Base-by-base conservation (phyloP, 2,888 invertebrate species). In the Lycophotia porphyrea region DNA sequence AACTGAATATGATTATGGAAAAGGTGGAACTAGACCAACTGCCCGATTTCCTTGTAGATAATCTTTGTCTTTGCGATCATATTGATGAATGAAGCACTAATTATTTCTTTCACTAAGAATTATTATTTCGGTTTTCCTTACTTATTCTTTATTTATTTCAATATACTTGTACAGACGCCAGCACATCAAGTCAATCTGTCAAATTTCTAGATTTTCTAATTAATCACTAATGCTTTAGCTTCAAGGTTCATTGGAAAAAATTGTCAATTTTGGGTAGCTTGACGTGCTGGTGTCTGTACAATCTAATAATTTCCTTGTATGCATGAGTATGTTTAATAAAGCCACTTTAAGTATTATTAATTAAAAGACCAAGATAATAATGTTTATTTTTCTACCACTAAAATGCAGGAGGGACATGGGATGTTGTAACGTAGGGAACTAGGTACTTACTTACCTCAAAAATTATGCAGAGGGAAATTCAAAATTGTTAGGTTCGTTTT, bases 41-140 rank as follows among this genome's bases (percentile, higher is more conserved):
- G 58, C 91, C 96, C 2, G 95, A 95, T 65, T 82, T 86, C 8
- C 87, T 95, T 52, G 91, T 93, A 4, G 94, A 93, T 79, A 91
- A 94, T 84, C 84, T 95, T 68, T 84, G 84, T 71, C 52, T 84
- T 61, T 87, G 80, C 49, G 84, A 84, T 52, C 60, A 27, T 73
- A 52, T 55, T 72, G 1, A 21, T 71, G n/a, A n/a, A n/a, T 81
- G 24, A 81, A 39, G n/a, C n/a, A 18, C 18, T n/a, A 15, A 39
- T n/a, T 18, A 63, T 8, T 63, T 39, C 15, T 39, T 63, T n/a
- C 39, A 15, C 8, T n/a, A 18, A 8, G 0, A 58, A n/a, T 39
- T 2, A 27, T n/a, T n/a, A 27, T 63, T 63, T 39, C 9, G 4
- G 39, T 18, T 39, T 63, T 27, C 21, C 9, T 9, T 60, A 31